A percentile compares a stretch with the other conserved stretches of the same genome.
Evolutionary conservation across 2,888 invertebrate species (phyloP).

Genomic region (Mesochorus sp.): DNA sequence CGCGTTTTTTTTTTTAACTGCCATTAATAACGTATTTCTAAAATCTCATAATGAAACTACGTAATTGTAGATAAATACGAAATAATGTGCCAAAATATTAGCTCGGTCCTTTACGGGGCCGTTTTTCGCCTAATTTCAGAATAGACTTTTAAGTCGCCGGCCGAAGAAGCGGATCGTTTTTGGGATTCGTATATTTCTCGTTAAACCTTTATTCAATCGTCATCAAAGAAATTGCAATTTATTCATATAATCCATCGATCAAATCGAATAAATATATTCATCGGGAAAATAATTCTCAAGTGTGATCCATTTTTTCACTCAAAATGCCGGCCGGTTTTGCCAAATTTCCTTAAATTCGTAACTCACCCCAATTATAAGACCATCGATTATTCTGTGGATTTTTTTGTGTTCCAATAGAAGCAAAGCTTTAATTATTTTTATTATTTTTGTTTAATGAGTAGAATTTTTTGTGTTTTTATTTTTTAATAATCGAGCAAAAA

Average conservation of each 20-base stretch:
- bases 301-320: too few relatives aligned
- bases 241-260: too few relatives aligned
- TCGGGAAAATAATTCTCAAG: background rate
- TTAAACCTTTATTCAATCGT: too few relatives aligned
- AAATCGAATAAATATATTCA: too few relatives aligned
- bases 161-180: too few relatives aligned
- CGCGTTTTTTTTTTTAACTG: slow-evolving; percentile 69
- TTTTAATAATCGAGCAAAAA: slow-evolving; percentile 34
- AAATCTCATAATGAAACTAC: slow-evolving; percentile 35
- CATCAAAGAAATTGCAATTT: too few relatives aligned
- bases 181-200: too few relatives aligned
- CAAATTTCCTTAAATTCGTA: slow-evolving; percentile 20
- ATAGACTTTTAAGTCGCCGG: too few relatives aligned
- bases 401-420: slow-evolving; percentile 29
- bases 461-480: background rate
- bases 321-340: too few relatives aligned
- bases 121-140: slow-evolving; percentile 18
- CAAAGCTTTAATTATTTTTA: slow-evolving; percentile 42
- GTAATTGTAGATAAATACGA: slow-evolving; percentile 34
- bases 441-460: slow-evolving; percentile 8
- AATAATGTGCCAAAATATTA: slow-evolving; percentile 19
- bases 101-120: slow-evolving; percentile 45
- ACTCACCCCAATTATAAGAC: slow-evolving; percentile 26
- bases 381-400: slow-evolving; percentile 7
- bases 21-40: slow-evolving; percentile 64